A percentile compares a stretch with the other conserved stretches of the same genome.
Evolutionary conservation across 2,888 invertebrate species (phyloP).

Genomic region (Hydrotaea cyrtoneurina): DNA sequence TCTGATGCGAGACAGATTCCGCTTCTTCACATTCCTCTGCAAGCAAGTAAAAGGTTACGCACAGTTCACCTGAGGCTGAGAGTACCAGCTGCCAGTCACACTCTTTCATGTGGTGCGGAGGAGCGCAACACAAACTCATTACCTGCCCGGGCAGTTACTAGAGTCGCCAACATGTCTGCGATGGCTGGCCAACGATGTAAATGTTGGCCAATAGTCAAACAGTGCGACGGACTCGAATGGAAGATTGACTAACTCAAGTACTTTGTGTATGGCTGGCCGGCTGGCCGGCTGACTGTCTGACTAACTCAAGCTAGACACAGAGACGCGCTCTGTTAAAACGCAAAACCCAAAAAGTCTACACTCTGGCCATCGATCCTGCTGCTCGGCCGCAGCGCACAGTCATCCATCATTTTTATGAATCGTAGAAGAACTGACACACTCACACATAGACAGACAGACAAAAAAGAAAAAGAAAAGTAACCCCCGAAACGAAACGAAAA

Average conservation of each 20-base stretch:
- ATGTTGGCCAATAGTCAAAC: conserved; percentile 5
- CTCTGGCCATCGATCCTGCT: conserved; percentile 53
- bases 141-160: conserved; percentile 24
- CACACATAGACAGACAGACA: no score
- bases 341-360: conserved; percentile 35
- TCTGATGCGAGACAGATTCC: neutral
- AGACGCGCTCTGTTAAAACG: conserved; percentile 55
- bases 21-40: neutral
- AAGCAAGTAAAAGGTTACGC: neutral
- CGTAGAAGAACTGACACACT: neutral
- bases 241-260: neutral
- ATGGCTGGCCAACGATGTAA: neutral
- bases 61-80: neutral
- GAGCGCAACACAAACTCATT: conserved; percentile 47
- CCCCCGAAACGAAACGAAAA: neutral
- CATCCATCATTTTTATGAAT: conserved; percentile 60
- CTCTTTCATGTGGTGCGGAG: conserved; percentile 19
- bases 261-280: neutral
- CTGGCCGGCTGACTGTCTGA: conserved; percentile 4
- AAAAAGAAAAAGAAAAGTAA: no score
- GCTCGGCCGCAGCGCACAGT: conserved; percentile 14
- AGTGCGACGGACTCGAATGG: neutral
- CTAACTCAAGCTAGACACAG: conserved; percentile 51
- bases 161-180: conserved; percentile 52
- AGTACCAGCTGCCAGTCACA: neutral